phyloP scores from a whole-genome alignment of 2,113 vertebrate species.

The Anser brachyrhynchus region DNA sequence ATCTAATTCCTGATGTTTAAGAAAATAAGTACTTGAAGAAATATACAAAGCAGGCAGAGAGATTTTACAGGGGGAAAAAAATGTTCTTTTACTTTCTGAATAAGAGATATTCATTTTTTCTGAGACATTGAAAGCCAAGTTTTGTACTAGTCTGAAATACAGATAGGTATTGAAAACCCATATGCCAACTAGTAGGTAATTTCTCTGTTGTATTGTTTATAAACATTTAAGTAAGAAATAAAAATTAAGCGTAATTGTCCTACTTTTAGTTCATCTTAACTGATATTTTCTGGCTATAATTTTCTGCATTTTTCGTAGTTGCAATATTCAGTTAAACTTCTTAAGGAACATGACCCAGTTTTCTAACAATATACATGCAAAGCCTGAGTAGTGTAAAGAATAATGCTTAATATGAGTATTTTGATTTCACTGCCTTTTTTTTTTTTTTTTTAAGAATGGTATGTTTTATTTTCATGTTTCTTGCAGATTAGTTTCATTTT shows the following conservation, averaged over 20 bases:
- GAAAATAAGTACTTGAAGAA: not conserved
- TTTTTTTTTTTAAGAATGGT: not conserved
- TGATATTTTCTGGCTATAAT: not conserved
- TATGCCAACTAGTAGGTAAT: not conserved
- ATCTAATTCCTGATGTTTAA: not conserved
- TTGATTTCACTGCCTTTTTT: not conserved
- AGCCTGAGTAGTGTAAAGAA: not conserved
- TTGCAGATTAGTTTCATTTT: not conserved
- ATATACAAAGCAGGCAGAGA: not conserved
- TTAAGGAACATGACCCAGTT: slow-evolving; percentile 39
- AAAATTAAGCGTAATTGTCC: slow-evolving; percentile 28
- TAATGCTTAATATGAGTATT: not conserved
- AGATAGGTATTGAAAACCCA: not conserved
- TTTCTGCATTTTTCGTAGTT: not conserved
- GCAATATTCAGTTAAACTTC: not conserved
- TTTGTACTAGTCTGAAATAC: not conserved
- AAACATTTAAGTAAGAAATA: not conserved
- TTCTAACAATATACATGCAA: slow-evolving; percentile 6
- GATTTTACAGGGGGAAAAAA: not conserved
- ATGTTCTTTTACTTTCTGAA: not conserved
- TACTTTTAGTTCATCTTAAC: slow-evolving; percentile 44
- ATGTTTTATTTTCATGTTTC: not conserved
- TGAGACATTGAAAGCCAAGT: not conserved
- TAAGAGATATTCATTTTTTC: not conserved
- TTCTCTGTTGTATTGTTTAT: not conserved